Evolutionary conservation across 2,113 vertebrate species (phyloP), one percentile per base, ranked within the genome.

Genomic region (Oryzias melastigma): DNA sequence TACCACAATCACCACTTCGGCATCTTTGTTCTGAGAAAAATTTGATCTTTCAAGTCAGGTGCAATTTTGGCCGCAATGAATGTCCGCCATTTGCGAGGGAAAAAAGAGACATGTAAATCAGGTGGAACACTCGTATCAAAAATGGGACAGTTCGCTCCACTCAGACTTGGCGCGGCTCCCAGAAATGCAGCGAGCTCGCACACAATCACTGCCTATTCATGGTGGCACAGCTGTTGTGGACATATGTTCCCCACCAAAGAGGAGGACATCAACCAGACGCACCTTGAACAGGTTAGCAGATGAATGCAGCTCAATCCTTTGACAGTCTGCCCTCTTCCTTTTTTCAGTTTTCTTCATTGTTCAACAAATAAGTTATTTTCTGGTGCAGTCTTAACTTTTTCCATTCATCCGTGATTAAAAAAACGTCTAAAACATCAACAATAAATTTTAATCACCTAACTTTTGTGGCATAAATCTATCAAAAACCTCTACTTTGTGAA

Each of bases 241-340:
- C 89, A 90, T 92, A 91, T 92, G 88, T 83, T 88, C 84, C 71
- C 85, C 88, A 86, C 84, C 78, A 84, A 88, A 89, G 82, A 90
- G 81, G 85, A 83, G 80, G 78, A 89, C 86, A 88, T 91, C 89
- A 87, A 88, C 82, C 87, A 78, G 73, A 76, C 88, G 81, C 85
- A 87, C 90, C 87, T 89, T 90, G 84, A 85, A 73, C 88, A 88
- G 89, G 90, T 91, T 90, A 90, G 86, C 82, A 91, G 85, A 89
- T 87, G 86, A 90, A 90, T 85, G 80, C 82, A 67, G 61, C 78
- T 84, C 83, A 74, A 71, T 81, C 79, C 82, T 88, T 89, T 85
- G 85, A 84, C 83, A 85, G 80, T 71, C 85, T 81, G 78, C 87
- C 85, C 84, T 84, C 86, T 52, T 83, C 77, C 67, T 80, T 48